Conservation (phyloP, 2,113 vertebrate genomes). For the Spea multiplicata region DNA sequence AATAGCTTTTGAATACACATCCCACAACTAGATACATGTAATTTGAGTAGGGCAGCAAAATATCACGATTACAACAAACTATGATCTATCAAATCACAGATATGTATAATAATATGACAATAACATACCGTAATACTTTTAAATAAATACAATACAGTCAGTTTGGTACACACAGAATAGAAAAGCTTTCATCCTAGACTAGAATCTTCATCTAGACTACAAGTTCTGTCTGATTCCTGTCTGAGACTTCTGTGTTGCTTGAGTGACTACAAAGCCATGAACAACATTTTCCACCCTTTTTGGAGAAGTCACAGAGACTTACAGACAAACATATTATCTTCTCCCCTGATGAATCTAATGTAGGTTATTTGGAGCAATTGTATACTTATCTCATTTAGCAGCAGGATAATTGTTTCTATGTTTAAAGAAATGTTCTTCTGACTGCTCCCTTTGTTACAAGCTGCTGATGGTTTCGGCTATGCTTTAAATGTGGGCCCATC, state of each 20-base stretch:
- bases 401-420: slow-evolving; percentile 40
- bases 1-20: too few relatives aligned
- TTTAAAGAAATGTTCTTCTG: slow-evolving; percentile 36
- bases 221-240: neutral
- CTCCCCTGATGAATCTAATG: slow-evolving; percentile 39
- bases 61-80: too few relatives aligned
- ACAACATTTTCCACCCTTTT: slow-evolving; percentile 35
- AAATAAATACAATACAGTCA: too few relatives aligned
- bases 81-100: too few relatives aligned
- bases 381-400: slow-evolving; percentile 48
- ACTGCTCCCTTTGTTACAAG: slow-evolving; percentile 28
- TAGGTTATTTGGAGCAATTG: slow-evolving; percentile 43
- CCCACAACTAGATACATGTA: too few relatives aligned
- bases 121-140: too few relatives aligned
- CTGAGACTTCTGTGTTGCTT: neutral
- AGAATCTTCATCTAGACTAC: too few relatives aligned
- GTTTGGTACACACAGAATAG: too few relatives aligned
- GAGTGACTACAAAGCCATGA: slow-evolving; percentile 19
- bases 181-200: too few relatives aligned
- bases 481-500: neutral
- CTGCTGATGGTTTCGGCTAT: slow-evolving; percentile 10
- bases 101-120: too few relatives aligned
- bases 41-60: too few relatives aligned
- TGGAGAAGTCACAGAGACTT: slow-evolving; percentile 26
- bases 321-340: slow-evolving; percentile 43